Base-by-base conservation (phyloP, 1,140 invertebrate genomes). In the Drosophila littoralis region DNA sequence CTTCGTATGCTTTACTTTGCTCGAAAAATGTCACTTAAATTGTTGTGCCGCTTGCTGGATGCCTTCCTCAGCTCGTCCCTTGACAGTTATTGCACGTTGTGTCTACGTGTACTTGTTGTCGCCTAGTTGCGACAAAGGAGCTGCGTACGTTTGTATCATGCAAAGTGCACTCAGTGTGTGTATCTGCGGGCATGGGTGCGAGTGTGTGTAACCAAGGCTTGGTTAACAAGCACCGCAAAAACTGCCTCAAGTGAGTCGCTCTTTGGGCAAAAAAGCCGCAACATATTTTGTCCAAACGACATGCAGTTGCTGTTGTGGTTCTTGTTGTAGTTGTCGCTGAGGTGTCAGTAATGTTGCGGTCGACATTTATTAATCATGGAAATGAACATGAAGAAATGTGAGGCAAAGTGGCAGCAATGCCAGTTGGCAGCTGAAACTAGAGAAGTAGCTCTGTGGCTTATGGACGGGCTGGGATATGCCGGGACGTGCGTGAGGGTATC, bases 311-410 rank as follows among this genome's bases (percentile, higher is more conserved):
- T 45, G 54, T n/a, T n/a, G 42, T 15, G 15, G 7, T 10, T 45
- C 22, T 28, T 28, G 22, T 61, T 33, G 79, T 45, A 35, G 48
- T 36, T 65, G 67, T 66, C 57, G 61, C 48, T 75, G 60, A 79
- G 83, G 83, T 88, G 83, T 86, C 83, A 69, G 79, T 77, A 83
- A 86, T 88, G 83, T 71, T 86, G 83, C 66, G 83, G 83, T 86
- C 79, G 78, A 79, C 83, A 83, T 88, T 82, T 86, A 82, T 88
- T 88, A 82, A 86, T 88, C 83, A 88, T 86, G 79, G 76, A 36
- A 59, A 38, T 51, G 79, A 52, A 60, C 22, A 71, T 43, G 40
- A 50, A 45, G n/a, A 43, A 43, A 36, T 33, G 10, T 40, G 28
- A 42, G 36, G 12, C 9, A 28, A 28, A 28, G 22, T 28, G 22